Evolutionary conservation across 2,797 vertebrate genomes (phyloP), one percentile per base, ranked within the genome.

Genomic region (Platalea minor): DNA sequence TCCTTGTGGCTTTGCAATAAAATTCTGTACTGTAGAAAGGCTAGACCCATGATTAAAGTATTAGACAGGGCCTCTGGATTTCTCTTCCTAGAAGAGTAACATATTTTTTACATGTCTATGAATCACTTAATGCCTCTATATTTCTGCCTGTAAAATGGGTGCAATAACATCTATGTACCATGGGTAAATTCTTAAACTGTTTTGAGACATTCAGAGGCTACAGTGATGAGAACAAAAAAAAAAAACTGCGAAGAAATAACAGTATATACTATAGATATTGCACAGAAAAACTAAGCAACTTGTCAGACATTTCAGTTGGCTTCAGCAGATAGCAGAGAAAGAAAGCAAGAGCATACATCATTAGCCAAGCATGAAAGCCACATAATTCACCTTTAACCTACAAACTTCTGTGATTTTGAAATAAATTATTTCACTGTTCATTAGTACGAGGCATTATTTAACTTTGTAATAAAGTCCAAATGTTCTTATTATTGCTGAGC

Each of bases 281-380:
- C 33, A 37, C 31, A 79, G 35, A 64, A 94, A 87, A 92, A 6
- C 5, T 7, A 74, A 87, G 48, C 28, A 68, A 61, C 69, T 65
- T 89, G 56, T 79, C 81, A 70, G 74, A 88, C 41, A 61, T 89
- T 94, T 93, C 79, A 73, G 68, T 57, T 85, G 41, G 35, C 68
- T 89, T 92, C 72, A 88, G 68, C 57, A 88, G 75, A 69, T 24
- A 91, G 31, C 26, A 83, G 20, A 76, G 75, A 95, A 92, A 88
- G 69, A 57, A 93, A 87, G 48, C 26, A 85, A 88, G 74, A 67
- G 26, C 60, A 77, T 28, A 81, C 20, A 74, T 63, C 65, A 84
- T 33, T 73, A 94, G n/a, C 41, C 88, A 96, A 89, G 72, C 57
- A 85, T 65, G 53, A 93, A 94, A 95, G 37, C 53, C 76, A 80